phyloP scores from a whole-genome alignment of 2,888 invertebrate species.

The Meteorus colon region DNA sequence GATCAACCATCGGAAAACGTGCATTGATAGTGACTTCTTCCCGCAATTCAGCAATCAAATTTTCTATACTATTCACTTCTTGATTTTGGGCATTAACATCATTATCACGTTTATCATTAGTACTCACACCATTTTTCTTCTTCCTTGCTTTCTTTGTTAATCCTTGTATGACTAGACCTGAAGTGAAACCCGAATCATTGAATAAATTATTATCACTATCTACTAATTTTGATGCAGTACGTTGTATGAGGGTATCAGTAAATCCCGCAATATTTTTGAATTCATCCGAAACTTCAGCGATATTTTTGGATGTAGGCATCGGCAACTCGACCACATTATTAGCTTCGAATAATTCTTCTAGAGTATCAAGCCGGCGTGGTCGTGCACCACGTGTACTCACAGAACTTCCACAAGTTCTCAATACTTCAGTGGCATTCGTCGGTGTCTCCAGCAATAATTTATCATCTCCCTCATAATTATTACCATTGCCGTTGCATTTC shows the following conservation, averaged over 20 bases:
- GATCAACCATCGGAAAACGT: constrained; percentile 76
- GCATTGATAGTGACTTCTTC: constrained; percentile 66
- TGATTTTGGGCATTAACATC: constrained; percentile 20
- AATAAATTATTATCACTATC: constrained; percentile 42
- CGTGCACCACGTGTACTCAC: constrained; percentile 54
- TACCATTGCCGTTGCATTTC: constrained; percentile 61
- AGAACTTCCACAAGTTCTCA: constrained; percentile 63
- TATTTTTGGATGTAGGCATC: constrained; percentile 73
- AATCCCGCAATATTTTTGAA: constrained; percentile 61
- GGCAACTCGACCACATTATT: constrained; percentile 77
- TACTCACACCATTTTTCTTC: constrained; percentile 51
- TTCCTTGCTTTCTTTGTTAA: constrained; percentile 62
- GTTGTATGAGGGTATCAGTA: constrained; percentile 61
- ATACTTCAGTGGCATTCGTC: constrained; percentile 84
- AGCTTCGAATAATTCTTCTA: constrained; percentile 68
- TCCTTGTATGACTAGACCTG: constrained; percentile 82
- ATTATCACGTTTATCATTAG: constrained; percentile 30
- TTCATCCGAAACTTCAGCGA: constrained; percentile 42
- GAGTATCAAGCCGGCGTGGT: constrained; percentile 60
- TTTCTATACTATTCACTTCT: constrained; percentile 45
- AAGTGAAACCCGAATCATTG: constrained; percentile 61
- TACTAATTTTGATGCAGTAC: constrained; percentile 46
- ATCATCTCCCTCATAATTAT: constrained; percentile 56
- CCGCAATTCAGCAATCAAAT: constrained; percentile 65
- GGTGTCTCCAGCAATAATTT: constrained; percentile 79